Percentiles rank a stretch among this genome's conserved stretches.
Evolutionary conservation across 2,113 vertebrate genomes (phyloP).

Genomic region (Limnothrissa miodon): DNA sequence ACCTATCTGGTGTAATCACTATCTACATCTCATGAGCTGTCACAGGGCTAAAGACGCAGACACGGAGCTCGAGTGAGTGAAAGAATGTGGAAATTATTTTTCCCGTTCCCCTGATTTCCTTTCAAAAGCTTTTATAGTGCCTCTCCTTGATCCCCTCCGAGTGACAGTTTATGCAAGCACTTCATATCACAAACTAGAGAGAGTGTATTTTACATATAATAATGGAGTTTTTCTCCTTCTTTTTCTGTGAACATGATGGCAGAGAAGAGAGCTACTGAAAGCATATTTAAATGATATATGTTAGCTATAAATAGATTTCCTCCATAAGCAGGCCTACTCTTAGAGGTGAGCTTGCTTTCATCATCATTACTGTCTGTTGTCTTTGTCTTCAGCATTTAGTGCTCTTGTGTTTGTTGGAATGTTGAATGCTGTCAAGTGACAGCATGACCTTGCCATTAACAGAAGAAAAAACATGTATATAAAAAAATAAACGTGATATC

Average conservation of each 20-base stretch:
- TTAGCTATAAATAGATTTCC: conserved; percentile 33
- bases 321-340: conserved; percentile 6
- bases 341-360: conserved; percentile 19
- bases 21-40: conserved; percentile 34
- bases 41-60: conserved; percentile 37
- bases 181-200: conserved; percentile 10
- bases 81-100: not conserved
- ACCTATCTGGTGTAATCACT: conserved; percentile 40
- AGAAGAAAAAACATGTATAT: not conserved
- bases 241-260: conserved; percentile 33
- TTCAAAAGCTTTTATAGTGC: conserved; percentile 36
- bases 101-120: not conserved
- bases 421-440: conserved; percentile 14
- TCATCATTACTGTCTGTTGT: conserved; percentile 9
- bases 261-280: not conserved
- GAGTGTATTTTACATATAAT: conserved; percentile 31
- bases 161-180: conserved; percentile 29
- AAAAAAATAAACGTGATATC: not conserved
- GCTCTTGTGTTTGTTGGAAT: conserved; percentile 15
- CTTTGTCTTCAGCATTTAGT: conserved; percentile 16
- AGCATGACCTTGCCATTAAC: conserved; percentile 17
- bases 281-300: conserved; percentile 30
- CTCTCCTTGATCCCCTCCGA: conserved; percentile 32
- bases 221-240: conserved; percentile 18
- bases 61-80: conserved; percentile 30